Evolutionary conservation across 2,888 invertebrate genomes (phyloP).

Genomic region (Tethea ocularis): DNA sequence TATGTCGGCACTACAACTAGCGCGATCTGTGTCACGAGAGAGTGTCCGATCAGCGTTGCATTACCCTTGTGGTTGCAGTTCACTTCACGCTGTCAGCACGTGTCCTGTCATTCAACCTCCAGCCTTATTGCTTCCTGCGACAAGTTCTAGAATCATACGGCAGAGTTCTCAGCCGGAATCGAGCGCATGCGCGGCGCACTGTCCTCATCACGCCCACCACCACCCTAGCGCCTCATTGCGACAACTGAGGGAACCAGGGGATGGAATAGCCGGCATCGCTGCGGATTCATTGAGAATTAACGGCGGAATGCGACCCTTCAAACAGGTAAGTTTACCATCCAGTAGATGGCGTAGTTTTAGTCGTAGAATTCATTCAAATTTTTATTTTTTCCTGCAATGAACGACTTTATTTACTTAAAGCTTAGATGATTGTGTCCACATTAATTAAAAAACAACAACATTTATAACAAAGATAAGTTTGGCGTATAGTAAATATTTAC

Average conservation of each 20-base stretch:
- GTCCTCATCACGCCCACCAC: conserved; percentile 86
- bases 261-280: conserved; percentile 97
- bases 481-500: not conserved
- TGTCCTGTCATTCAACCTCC: conserved; percentile 88
- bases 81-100: conserved; percentile 82
- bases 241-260: conserved; percentile 91
- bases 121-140: conserved; percentile 88
- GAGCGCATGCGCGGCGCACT: conserved; percentile 85
- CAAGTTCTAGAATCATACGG: conserved; percentile 91
- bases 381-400: not conserved
- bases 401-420: not conserved
- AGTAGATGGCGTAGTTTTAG: conserved; percentile 66
- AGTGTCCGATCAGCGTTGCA: conserved; percentile 90
- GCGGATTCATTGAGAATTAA: conserved; percentile 97
- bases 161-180: conserved; percentile 95
- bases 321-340: conserved; percentile 88
- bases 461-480: too few species aligned
- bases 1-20: conserved; percentile 89
- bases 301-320: conserved; percentile 97
- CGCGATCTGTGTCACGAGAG: conserved; percentile 93
- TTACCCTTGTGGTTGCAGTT: conserved; percentile 85
- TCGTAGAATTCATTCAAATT: conserved; percentile 12
- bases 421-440: not conserved
- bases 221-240: conserved; percentile 93
- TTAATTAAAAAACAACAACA: not conserved